Base-by-base conservation (phyloP, 2,888 invertebrate genomes). In the Chromoteleia sp. region DNA sequence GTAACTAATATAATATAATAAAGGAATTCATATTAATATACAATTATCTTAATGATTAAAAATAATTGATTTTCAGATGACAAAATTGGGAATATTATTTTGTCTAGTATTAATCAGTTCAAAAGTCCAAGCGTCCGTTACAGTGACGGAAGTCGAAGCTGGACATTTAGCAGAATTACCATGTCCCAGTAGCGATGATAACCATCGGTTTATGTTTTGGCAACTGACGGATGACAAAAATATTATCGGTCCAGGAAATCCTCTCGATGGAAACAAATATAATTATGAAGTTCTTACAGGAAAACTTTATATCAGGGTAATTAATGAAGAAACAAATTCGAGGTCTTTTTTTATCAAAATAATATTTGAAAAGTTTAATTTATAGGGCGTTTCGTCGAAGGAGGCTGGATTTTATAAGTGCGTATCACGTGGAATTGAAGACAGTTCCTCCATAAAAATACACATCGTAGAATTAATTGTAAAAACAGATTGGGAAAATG, bases 121-220 rank as follows among this genome's bases (percentile, higher is more conserved):
- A 17, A 71, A 75, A 77, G 81, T 78, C 30, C 81, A 80, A 65
- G 87, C 84, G n/a, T 50, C 84, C 17, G 83, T 88, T 75, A 86
- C 87, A 74, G 90, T 92, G 56, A 86, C 88, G 56, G 93, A 94
- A 91, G 94, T 94, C 43, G 89, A 92, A 65, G 93, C 93, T 50
- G 95, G 95, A 50, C 92, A 93, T 59, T 93, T 93, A 67, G 94
- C 94, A 36, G 93, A 94, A 63, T 90, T 95, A 75, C 92, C 93
- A 61, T 95, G 95, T 86, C 92, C 92, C 50, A 95, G 94, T 43
- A 17, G 17, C 91, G 95, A 95, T 88, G 93, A 93, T 83, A 88
- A 93, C 83, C 95, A 95, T 88, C 93, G 94, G 86, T 95, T 95
- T 86, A 93, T 94, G 92, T 95, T 94, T 88, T 95, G 95, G 95